Evolutionary conservation across 2,797 vertebrate species (phyloP), one percentile per base, ranked within the genome.

Genomic region (Eutrigla gurnardus): DNA sequence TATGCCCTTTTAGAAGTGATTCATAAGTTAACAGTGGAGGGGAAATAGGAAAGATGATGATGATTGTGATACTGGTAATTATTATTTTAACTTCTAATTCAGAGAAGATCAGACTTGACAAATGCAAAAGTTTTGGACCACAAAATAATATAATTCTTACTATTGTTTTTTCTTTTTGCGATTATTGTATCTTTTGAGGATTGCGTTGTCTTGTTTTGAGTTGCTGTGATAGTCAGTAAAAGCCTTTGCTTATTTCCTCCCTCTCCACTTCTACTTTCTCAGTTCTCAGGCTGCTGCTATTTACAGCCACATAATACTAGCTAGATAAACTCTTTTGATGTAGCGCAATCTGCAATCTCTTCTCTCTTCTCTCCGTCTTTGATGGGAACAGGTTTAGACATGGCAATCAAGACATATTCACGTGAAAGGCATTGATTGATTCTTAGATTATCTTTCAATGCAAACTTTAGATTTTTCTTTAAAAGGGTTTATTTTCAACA

Each of bases 321-420:
- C 88, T 54, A 83, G 87, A 92, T 91, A 90, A 92, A 75, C 83
- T 91, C 88, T 89, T 93, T 93, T 93, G 90, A 93, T 85, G 91
- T 92, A 60, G 68, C 11, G 53, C 91, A 91, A 89, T 90, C 90
- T 91, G 80, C 40, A 73, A 90, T 91, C 89, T 89, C 43, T 13
- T 91, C 89, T 89, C 43, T 13, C 66, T 40, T 85, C 89, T 70
- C 77, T 57, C 52, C 60, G 69, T 86, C 83, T 89, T 88, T 90
- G 91, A 93, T 72, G 88, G 88, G 80, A 86, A 88, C 82, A 73
- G 91, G 86, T 93, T 93, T 92, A 93, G 90, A 90, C 90, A 89
- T 80, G 91, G 90, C 87, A 91, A 94, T 94, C 91, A 92, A 73
- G 92, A 90, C 63, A n/a, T 64, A 90, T 93, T 93, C 89, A 90